Base-by-base conservation (phyloP, 2,888 invertebrate species). In the Temnothorax ravouxi region DNA sequence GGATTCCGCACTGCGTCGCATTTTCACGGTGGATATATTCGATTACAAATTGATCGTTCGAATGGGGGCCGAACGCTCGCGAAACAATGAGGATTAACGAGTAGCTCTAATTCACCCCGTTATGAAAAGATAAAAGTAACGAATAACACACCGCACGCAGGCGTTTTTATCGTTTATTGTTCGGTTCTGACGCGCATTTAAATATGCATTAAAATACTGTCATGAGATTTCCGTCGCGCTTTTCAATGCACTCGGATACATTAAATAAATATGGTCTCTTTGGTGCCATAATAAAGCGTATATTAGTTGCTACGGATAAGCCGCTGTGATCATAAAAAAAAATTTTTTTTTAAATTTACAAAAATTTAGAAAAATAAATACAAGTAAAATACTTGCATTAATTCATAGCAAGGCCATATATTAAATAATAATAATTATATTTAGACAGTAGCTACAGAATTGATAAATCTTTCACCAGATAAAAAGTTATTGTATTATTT, bases 1-100 rank as follows among this genome's bases (percentile, higher is more conserved):
- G 79, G 80, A 64, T 61, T 69, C 84, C 79, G 71, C 72, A 47
- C 62, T 38, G 71, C 86, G 54, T 54, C 74, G 84, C 81, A 66
- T 87, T 85, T 87, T 84, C 84, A 72, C 59, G 80, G 29, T 67
- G 59, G 80, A 85, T 85, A 77, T 71, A 69, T 75, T 77, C 61
- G 81, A 77, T 81, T 81, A 79, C 72, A 75, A 67, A 84, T 84
- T 80, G 85, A 77, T 85, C 64, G 62, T 74, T 52, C 83, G 74
- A 74, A 67, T 47, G 66, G 29, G 38, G 13, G 44, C 59, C 38
- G 77, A 81, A 86, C 54, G 61, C 47, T 79, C 84, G 83, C 74
- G 87, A 86, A 84, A 83, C 77, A 61, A 38, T 64, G 83, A 67
- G 62, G 75, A 83, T 80, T 61, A 79, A 83, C 79, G 72, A 80